Percentiles rank a stretch among this genome's conserved stretches.
phyloP scores from a whole-genome alignment of 2,888 invertebrate genomes.

The Eudemis profundana region DNA sequence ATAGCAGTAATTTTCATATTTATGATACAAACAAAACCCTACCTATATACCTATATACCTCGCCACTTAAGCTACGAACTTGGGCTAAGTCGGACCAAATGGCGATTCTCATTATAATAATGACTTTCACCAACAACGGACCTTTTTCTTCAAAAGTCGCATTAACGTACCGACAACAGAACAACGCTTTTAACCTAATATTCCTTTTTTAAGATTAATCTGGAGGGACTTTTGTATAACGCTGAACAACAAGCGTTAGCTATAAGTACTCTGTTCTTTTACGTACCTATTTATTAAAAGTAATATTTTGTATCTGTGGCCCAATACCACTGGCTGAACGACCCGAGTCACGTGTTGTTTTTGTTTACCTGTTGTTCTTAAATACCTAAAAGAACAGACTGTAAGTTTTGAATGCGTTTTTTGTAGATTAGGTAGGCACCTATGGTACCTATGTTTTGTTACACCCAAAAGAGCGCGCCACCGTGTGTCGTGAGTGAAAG shows the following conservation, averaged over 20 bases:
- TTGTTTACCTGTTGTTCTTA: too few relatives aligned
- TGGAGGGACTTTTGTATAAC: constrained; percentile 21
- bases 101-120: constrained; percentile 80
- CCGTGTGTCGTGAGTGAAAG: too few relatives aligned
- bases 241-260: too few relatives aligned
- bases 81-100: constrained; percentile 63
- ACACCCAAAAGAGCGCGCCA: too few relatives aligned
- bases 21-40: constrained; percentile 26
- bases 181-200: constrained; percentile 50
- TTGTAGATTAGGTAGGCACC: too few relatives aligned
- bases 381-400: too few relatives aligned
- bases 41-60: constrained; percentile 45
- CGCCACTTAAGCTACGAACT: constrained; percentile 48
- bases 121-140: constrained; percentile 71
- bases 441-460: too few relatives aligned
- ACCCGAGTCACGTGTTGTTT: too few relatives aligned
- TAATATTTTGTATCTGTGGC: background rate
- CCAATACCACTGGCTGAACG: too few relatives aligned
- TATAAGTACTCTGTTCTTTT: too few relatives aligned
- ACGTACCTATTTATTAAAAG: too few relatives aligned
- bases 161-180: constrained; percentile 68
- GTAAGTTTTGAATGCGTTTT: too few relatives aligned
- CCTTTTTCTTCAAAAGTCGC: constrained; percentile 71
- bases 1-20: constrained; percentile 28
- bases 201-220: constrained; percentile 36